These are phyloP conservation scores for Melanostigma gelatinosum DNA, from an alignment of 2,113 vertebrate genomes.

Conservation along the genomic window DNA sequence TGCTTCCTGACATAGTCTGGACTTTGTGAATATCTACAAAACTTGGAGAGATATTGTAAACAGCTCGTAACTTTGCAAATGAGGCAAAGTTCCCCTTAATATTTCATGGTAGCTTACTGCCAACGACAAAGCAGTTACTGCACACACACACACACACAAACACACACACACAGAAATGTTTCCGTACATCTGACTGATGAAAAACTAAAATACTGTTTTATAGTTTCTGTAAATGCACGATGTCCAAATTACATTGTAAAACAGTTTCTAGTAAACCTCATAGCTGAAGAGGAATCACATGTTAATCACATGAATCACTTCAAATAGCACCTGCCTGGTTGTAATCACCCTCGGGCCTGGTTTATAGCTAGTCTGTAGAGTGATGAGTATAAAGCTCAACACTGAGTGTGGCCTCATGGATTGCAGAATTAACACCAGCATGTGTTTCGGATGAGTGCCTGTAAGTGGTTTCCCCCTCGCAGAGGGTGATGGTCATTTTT, in stretches of 20 bases:
- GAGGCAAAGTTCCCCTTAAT: not conserved
- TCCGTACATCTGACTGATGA: not conserved
- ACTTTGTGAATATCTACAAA: not conserved
- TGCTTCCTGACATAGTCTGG: not conserved
- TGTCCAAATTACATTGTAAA: slow-evolving; percentile 27
- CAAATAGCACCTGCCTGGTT: slow-evolving; percentile 32
- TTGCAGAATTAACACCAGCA: slow-evolving; percentile 41
- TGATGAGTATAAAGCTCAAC: slow-evolving; percentile 19
- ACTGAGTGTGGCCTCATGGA: slow-evolving; percentile 15
- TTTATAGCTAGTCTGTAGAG: slow-evolving; percentile 43
- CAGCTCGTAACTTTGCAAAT: not conserved
- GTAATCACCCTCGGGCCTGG: slow-evolving; percentile 39
- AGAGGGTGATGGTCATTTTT: slow-evolving; percentile 54
- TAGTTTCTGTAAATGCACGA: not conserved
- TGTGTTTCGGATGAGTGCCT: slow-evolving; percentile 28
- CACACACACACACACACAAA: not conserved
- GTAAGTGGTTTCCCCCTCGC: slow-evolving; percentile 26
- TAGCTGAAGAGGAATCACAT: slow-evolving; percentile 11
- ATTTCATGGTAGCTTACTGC: not conserved
- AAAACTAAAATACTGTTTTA: not conserved
- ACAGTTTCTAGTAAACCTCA: slow-evolving; percentile 17
- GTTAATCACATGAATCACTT: slow-evolving; percentile 41
- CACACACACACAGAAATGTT: not conserved
- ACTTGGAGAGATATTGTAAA: not conserved
- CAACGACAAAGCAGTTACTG: slow-evolving; percentile 3